Evolutionary conservation across 2,888 invertebrate species (phyloP).

Genomic region (Pseudanteris insignis): DNA sequence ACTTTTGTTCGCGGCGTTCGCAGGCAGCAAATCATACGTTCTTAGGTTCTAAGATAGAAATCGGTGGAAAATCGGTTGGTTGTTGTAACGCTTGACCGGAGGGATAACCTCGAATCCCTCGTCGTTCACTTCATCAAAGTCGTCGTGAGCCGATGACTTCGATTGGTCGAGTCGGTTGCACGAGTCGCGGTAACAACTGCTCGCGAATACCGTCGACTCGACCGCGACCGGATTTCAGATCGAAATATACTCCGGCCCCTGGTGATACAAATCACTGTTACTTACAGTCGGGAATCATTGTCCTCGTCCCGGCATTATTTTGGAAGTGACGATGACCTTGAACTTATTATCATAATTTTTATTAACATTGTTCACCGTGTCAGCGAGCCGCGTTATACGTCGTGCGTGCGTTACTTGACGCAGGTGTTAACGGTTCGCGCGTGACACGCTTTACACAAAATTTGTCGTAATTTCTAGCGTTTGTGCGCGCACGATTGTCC

Average conservation of each 20-base stretch:
- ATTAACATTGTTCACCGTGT: no score
- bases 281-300: slow-evolving; percentile 51
- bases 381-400: background rate
- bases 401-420: background rate
- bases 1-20: slow-evolving; percentile 59
- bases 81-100: slow-evolving; percentile 46
- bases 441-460: slow-evolving; percentile 36
- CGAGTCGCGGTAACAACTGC: no score
- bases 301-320: slow-evolving; percentile 30
- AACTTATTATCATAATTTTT: no score
- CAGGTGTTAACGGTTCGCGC: no score
- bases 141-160: no score
- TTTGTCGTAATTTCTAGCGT: slow-evolving; percentile 34
- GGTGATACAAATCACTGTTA: no score
- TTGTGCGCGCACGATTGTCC: slow-evolving; percentile 28
- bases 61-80: slow-evolving; percentile 67
- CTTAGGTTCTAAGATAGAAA: slow-evolving; percentile 63
- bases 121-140: no score
- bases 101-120: no score
- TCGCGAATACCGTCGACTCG: no score
- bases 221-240: no score
- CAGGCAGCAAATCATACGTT: slow-evolving; percentile 63
- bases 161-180: no score
- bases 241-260: no score
- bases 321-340: slow-evolving; percentile 15